Percentiles rank a stretch among this genome's conserved stretches.
phyloP scores from a whole-genome alignment of 1,140 invertebrate genomes.

The Neodiprion lecontei region DNA sequence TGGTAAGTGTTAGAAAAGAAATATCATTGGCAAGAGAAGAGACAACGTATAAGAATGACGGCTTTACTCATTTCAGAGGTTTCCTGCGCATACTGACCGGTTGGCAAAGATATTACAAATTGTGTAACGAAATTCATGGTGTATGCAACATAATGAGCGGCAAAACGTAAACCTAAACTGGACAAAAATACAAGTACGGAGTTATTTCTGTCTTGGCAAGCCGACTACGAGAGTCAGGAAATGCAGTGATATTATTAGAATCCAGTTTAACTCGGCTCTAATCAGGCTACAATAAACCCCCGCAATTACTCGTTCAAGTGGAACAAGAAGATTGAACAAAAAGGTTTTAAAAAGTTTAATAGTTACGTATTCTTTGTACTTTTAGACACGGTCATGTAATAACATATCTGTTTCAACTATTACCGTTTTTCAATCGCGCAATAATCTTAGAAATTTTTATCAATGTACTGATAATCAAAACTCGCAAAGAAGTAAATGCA shows the following conservation, averaged over 20 bases:
- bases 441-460: too few relatives aligned
- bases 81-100: neutral
- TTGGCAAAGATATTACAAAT: neutral
- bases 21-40: neutral
- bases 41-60: neutral
- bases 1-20: too few relatives aligned
- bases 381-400: too few relatives aligned
- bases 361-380: too few relatives aligned
- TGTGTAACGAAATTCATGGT: neutral
- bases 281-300: neutral
- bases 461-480: neutral
- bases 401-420: too few relatives aligned
- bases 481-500: neutral
- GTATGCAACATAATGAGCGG: neutral
- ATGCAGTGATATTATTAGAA: constrained; percentile 43
- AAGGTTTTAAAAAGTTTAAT: too few relatives aligned
- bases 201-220: constrained; percentile 49
- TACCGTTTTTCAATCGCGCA: too few relatives aligned
- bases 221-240: constrained; percentile 38
- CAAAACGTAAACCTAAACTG: constrained; percentile 2
- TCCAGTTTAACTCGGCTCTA: constrained; percentile 23
- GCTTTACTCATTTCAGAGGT: neutral
- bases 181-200: constrained; percentile 36
- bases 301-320: too few relatives aligned
- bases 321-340: too few relatives aligned